Evolutionary conservation across 2,797 vertebrate genomes (phyloP).

Genomic region (Cheirogaleus major): DNA sequence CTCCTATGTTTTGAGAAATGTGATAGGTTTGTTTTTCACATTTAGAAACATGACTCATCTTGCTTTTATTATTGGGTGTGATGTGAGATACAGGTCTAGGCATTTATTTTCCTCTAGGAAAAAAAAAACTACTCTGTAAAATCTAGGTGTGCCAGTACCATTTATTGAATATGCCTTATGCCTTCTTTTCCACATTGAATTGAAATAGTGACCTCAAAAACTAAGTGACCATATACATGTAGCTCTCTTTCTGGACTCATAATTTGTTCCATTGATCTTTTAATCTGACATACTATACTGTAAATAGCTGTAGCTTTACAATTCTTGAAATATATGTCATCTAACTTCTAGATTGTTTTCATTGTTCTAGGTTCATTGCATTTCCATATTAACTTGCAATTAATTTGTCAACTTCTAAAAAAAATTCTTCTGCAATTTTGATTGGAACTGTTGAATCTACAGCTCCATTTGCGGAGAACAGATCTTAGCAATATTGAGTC

Average conservation of each 20-base stretch:
- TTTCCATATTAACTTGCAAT: background rate
- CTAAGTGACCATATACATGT: background rate
- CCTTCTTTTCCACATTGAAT: background rate
- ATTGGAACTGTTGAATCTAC: background rate
- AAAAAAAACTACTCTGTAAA: background rate
- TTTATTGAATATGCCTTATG: background rate
- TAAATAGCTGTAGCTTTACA: background rate
- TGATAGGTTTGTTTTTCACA: background rate
- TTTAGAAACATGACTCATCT: background rate
- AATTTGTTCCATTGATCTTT: background rate
- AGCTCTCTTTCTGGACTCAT: background rate
- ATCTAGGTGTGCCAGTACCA: background rate
- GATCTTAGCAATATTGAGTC: background rate
- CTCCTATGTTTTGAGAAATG: background rate
- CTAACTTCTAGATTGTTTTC: background rate
- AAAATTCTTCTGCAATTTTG: background rate
- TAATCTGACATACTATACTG: background rate
- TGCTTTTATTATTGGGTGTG: background rate
- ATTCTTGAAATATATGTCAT: background rate
- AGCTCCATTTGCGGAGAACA: background rate
- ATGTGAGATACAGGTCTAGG: background rate
- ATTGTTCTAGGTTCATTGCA: background rate
- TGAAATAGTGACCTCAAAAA: background rate
- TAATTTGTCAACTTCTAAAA: background rate
- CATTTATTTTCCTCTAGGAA: background rate